These are phyloP conservation scores for Hedya salicella DNA, from an alignment of 2,888 invertebrate genomes.

Conservation along the genomic window DNA sequence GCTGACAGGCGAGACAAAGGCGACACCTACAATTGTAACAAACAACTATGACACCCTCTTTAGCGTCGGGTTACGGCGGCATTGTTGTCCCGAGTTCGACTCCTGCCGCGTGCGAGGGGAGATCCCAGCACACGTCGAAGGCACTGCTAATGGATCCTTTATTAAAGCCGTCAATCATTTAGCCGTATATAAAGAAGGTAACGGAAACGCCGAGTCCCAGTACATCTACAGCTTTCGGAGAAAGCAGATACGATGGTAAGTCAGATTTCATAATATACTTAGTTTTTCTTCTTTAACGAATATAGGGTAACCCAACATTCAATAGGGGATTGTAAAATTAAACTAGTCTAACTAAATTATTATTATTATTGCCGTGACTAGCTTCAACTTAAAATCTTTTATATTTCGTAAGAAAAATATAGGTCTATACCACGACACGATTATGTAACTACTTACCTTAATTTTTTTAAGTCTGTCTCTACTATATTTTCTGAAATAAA, in stretches of 20 bases:
- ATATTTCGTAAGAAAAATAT: no score
- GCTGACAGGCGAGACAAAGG: background rate
- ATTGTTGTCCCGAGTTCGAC: constrained; percentile 7
- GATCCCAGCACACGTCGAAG: background rate
- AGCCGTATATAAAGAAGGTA: constrained; percentile 65
- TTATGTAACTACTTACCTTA: no score
- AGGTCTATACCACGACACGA: no score
- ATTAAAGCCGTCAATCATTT: constrained; percentile 66
- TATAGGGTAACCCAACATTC: no score
- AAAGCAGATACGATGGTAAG: constrained; percentile 65
- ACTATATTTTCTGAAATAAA: no score
- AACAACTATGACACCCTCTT: background rate
- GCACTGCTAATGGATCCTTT: constrained; percentile 69
- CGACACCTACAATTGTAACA: background rate
- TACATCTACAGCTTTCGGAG: constrained; percentile 49
- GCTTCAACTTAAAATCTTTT: no score
- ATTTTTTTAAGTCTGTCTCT: no score
- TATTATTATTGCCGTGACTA: no score
- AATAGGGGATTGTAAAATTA: no score
- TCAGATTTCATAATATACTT: background rate
- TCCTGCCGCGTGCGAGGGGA: background rate
- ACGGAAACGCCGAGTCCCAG: constrained; percentile 51
- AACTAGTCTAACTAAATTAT: no score
- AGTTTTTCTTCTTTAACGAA: background rate
- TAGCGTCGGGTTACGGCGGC: background rate